Conservation (phyloP, 2,113 vertebrate species). For the Mesitornis unicolor region DNA sequence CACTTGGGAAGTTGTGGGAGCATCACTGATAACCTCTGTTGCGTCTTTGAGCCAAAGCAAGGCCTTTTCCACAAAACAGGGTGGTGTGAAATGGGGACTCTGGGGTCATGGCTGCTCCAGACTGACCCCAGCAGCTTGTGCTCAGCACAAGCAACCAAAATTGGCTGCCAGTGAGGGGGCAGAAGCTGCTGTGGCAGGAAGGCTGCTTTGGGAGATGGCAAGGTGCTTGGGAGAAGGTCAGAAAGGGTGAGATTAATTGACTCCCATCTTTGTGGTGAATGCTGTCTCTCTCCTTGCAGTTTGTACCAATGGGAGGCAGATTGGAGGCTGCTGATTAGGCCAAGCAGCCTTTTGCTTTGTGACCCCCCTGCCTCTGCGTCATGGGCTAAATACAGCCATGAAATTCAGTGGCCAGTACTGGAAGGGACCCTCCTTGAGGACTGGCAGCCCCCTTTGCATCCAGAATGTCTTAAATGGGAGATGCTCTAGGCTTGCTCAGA, state of each 20-base stretch:
- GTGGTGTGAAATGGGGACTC: fast-evolving
- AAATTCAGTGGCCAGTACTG: not conserved
- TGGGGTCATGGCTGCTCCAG: not conserved
- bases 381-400: fast-evolving
- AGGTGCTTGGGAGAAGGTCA: not conserved
- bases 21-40: not conserved
- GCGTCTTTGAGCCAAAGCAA: not conserved
- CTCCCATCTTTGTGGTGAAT: not conserved
- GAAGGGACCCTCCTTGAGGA: not conserved
- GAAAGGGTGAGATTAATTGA: not conserved
- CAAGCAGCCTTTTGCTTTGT: not conserved
- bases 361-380: not conserved
- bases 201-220: not conserved
- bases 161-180: not conserved
- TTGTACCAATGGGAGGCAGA: not conserved
- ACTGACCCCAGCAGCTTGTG: not conserved
- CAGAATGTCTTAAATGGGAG: not conserved
- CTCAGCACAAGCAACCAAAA: not conserved
- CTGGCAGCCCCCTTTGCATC: not conserved
- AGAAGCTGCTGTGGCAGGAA: not conserved
- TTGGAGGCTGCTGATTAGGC: not conserved
- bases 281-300: not conserved
- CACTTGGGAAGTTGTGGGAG: not conserved
- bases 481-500: not conserved
- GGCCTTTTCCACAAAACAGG: not conserved